Base-by-base conservation (phyloP, 2,888 invertebrate species). In the Eilema caniola region DNA sequence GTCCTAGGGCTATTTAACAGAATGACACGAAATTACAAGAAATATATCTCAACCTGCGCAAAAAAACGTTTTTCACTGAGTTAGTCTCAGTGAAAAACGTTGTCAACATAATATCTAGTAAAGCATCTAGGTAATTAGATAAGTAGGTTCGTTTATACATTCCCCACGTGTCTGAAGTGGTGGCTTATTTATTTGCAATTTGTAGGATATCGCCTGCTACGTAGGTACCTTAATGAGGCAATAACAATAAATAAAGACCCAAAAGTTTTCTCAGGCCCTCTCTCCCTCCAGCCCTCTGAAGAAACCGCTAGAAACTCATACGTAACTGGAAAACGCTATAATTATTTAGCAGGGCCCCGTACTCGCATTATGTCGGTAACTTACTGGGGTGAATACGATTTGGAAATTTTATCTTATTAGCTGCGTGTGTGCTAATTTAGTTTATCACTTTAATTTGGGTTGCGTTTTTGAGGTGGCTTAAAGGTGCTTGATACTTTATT, bases 211-310 rank as follows among this genome's bases (percentile, higher is more conserved):
- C 93, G 93, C 89, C 91, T 91, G 89, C 91, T 93, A 92, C 91
- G 92, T 92, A 93, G 91, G 92, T 90, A 92, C 93, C 93, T 93
- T 95, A 95, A 95, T 95, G 95, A 95, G 94, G 94, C 89, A 93
- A 95, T 95, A 95, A 95, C 95, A 94, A 95, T 95, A 95, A 95
- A 95, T 95, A 95, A 94, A 90, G 95, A 92, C 95, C 95, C 95
- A 92, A 95, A 95, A 95, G 91, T 95, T 95, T 93, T 93, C 93
- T 93, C 88, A 88, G 90, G 89, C 88, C 88, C 88, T 89, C 89
- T 88, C 90, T 89, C 92, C 86, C 88, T 88, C 83, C 86, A 89
- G 90, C 93, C 94, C 93, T 92, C 88, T 87, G 89, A 93, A 93
- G 92, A 88, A 92, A 90, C 92, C 90, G 84, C 89, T 89, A 86